Percentiles rank a stretch among this genome's conserved stretches.
Evolutionary conservation across 2,113 vertebrate genomes (phyloP).

Genomic region (Dasyprocta punctata): DNA sequence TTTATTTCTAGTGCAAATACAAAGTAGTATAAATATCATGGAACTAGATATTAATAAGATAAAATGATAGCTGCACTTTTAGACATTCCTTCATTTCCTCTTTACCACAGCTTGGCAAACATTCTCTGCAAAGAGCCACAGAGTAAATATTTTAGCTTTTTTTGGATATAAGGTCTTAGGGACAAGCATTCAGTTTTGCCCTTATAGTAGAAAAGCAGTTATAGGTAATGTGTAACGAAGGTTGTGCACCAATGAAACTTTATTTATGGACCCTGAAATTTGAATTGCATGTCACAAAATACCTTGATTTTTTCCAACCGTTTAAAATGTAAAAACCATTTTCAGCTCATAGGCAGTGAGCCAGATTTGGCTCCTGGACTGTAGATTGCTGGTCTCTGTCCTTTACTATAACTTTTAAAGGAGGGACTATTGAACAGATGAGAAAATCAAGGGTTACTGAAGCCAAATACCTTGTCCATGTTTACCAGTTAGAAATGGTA

Average conservation of each 20-base stretch:
- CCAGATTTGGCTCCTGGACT: background rate
- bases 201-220: background rate
- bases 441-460: background rate
- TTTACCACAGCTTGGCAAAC: background rate
- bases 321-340: background rate
- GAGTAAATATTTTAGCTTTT: background rate
- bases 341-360: background rate
- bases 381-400: background rate
- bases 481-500: background rate
- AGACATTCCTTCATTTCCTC: conserved; percentile 3
- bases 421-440: background rate
- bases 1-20: background rate
- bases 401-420: background rate
- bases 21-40: background rate
- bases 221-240: background rate
- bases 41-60: background rate
- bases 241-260: background rate
- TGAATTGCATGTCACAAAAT: background rate
- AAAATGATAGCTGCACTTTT: background rate
- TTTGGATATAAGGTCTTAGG: background rate
- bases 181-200: background rate
- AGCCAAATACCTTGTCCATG: background rate
- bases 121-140: background rate
- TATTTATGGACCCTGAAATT: background rate
- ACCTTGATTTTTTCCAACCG: background rate